Conservation (phyloP, 1,140 invertebrate species). For the Pseudomyrmex dendroicus region DNA sequence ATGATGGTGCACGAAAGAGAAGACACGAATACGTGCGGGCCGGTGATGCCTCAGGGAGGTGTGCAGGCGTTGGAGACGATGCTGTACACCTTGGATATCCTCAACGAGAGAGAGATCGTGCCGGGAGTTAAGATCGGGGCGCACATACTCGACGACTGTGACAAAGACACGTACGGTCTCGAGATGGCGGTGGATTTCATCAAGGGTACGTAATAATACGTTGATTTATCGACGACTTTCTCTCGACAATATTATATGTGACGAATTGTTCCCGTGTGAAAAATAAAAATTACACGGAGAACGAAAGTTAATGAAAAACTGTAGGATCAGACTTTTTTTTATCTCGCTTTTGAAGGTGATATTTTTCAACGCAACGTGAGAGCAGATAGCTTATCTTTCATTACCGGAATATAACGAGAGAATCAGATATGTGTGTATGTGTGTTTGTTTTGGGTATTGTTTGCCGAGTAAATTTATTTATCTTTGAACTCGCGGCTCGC, state of each 20-base stretch:
- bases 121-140: conserved; percentile 94
- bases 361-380: neutral
- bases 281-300: no score
- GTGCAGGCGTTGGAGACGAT: conserved; percentile 96
- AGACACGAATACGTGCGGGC: conserved; percentile 92
- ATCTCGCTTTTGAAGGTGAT: neutral
- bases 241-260: neutral
- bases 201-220: conserved; percentile 90
- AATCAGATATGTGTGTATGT: neutral
- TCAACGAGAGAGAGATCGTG: conserved; percentile 89
- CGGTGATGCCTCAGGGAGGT: conserved; percentile 97
- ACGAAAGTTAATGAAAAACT: neutral
- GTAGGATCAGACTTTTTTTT: neutral
- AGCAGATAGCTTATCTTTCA: neutral
- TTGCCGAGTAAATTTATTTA: neutral
- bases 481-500: neutral
- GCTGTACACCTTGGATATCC: conserved; percentile 95
- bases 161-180: conserved; percentile 97
- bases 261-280: neutral
- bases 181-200: conserved; percentile 99
- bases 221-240: neutral
- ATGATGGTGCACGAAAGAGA: conserved; percentile 99
- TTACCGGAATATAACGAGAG: neutral
- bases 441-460: neutral
- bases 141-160: conserved; percentile 97